Base-by-base conservation (phyloP, 2,797 vertebrate genomes). In the Fundulus diaphanus region DNA sequence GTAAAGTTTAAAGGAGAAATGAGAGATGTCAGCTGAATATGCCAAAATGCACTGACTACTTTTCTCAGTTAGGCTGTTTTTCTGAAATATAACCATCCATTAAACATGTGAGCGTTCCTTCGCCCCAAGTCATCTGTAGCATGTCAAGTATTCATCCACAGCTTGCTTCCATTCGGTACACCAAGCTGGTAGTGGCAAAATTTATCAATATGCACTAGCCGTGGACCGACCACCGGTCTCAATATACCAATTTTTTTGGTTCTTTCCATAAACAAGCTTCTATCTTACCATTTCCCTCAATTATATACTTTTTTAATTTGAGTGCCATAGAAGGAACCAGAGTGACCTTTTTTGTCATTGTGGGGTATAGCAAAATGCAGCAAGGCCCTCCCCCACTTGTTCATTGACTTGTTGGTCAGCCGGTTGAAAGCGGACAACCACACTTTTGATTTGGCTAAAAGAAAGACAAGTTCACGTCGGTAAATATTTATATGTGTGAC, bases 1-100 rank as follows among this genome's bases (percentile, higher is more conserved):
- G 74, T 1, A 80, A 85, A 80, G 80, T 88, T 89, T 85, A 76
- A 79, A 83, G 57, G 67, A 81, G 82, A 72, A 79, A 40, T 7
- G 37, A 84, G 12, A 52, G 70, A 77, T 77, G 80, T 79, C 79
- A 61, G 63, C 73, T 40, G 71, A 70, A 69, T 68, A 85, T n/a
- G 49, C 71, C 42, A 80, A 75, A 46, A 57, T 72, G 52, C 24
- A 44, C 51, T 56, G n/a, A 33, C 42, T 56, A 57, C 44, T 40
- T 59, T 31, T 68, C 69, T 52, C 27, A 44, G 63, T 66, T 48
- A 15, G 3, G 24, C 18, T 46, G 20, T 1, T 61, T 61, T 70
- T 70, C 33, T 51, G 15, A 9, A 8, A 18, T n/a, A 20, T 37
- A 35, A 72, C n/a, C 76, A 68, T 74, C 70, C 57, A 72, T n/a